Evolutionary conservation across 1,140 invertebrate genomes (phyloP), one percentile per base, ranked within the genome.

Genomic region (Caenorhabditis remanei): DNA sequence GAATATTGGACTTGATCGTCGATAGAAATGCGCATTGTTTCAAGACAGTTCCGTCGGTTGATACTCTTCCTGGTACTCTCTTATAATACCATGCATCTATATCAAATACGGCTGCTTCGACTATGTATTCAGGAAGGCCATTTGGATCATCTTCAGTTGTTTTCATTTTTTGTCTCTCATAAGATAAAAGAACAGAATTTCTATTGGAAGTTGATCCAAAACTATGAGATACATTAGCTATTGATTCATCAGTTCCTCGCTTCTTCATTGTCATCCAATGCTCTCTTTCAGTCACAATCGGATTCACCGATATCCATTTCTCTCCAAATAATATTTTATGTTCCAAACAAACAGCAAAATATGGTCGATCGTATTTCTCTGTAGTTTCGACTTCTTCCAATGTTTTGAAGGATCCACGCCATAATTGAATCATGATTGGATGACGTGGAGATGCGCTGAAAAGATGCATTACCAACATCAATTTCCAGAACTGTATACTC

Each of bases 391-490:
- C 71, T 24, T 79, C 7, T 24, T 79, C 71, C 2, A 79, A 24
- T 21, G 71, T 79, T 53, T 79, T 79, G 71, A 79, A 79, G 9
- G 71, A 79, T 46, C 71, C 71, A 16, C 71, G 40, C 71, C 71
- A 79, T 14, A 79, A 24, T 9, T 79, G 71, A 79, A 79, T 79
- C 71, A 79, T 79, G n/a, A 79, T 53, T 79, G 71, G 71, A 79
- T 79, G 71, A 79, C 71, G 71, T 43, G 71, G 71, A 24, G 71
- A 79, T 24, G n/a, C 16, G 19, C 65, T 71, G 65, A 19, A 71
- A 71, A 8, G 3, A n/a, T 32, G 0, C 40, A 46, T 16, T 71
- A 11, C 0, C 11, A 40, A 21, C 9, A n/a, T 8, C 11, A 11
- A 32, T 63, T 63, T 63, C 13, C 2, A 32, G n/a, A 32, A 9